phyloP scores from a whole-genome alignment of 2,113 vertebrate species.

The Macquaria ambigua region DNA sequence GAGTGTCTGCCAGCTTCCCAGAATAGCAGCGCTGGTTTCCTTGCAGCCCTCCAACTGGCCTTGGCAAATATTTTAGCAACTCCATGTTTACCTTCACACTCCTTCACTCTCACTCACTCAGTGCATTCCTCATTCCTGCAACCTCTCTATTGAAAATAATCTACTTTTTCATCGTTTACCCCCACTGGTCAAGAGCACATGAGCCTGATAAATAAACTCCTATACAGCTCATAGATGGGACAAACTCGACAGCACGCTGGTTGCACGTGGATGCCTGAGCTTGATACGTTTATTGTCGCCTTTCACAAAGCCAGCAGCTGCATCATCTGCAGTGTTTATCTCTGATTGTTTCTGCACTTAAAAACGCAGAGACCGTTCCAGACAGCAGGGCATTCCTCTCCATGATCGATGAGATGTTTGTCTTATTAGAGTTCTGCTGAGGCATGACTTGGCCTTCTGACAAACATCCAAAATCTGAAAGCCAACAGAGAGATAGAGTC shows the following conservation, averaged over 20 bases:
- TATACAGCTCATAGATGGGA: slow-evolving; percentile 21
- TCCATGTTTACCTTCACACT: slow-evolving; percentile 82
- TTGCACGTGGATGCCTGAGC: slow-evolving; percentile 23
- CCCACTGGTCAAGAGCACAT: slow-evolving; percentile 33
- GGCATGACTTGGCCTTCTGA: slow-evolving; percentile 58
- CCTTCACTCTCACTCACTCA: slow-evolving; percentile 65
- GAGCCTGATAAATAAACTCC: slow-evolving; percentile 38
- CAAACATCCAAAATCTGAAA: slow-evolving; percentile 37
- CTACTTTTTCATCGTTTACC: slow-evolving; percentile 46
- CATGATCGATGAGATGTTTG: slow-evolving; percentile 59
- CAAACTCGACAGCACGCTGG: slow-evolving; percentile 16
- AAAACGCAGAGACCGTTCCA: slow-evolving; percentile 7
- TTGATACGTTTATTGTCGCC: slow-evolving; percentile 6
- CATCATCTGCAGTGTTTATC: slow-evolving; percentile 31
- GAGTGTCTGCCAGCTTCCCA: slow-evolving; percentile 82
- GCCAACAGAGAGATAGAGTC: slow-evolving; percentile 30
- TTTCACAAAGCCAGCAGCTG: slow-evolving; percentile 38
- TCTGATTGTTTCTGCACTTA: slow-evolving; percentile 16
- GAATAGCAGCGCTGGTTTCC: slow-evolving; percentile 83
- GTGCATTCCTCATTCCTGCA: slow-evolving; percentile 63
- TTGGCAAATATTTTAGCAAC: slow-evolving; percentile 85
- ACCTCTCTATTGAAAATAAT: slow-evolving; percentile 59
- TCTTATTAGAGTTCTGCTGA: slow-evolving; percentile 63
- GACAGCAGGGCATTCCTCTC: slow-evolving; percentile 61
- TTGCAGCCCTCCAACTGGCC: slow-evolving; percentile 79